These are phyloP conservation scores for Melanophora roralis DNA, from an alignment of 2,888 invertebrate genomes.

Conservation along the genomic window DNA sequence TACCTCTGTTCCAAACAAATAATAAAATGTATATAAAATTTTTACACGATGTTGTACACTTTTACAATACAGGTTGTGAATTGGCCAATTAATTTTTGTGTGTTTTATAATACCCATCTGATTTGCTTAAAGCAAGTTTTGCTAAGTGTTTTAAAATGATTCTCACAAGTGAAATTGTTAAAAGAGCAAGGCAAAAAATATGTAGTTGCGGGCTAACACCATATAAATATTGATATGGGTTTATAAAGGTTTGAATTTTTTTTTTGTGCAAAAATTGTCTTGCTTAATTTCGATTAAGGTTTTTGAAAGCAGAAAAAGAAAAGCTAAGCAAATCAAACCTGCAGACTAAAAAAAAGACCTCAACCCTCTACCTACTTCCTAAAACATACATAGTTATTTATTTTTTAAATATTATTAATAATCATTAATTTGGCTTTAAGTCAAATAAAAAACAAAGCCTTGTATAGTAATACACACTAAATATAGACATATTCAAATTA, in stretches of 20 bases:
- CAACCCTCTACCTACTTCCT: slow-evolving; percentile 31
- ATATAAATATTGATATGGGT: too few relatives aligned
- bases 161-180: too few relatives aligned
- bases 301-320: neutral
- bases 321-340: neutral
- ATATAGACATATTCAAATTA: neutral
- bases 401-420: slow-evolving; percentile 63
- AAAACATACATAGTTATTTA: slow-evolving; percentile 64
- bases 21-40: too few relatives aligned
- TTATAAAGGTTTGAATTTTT: slow-evolving; percentile 23
- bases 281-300: too few relatives aligned
- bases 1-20: too few relatives aligned
- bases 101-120: neutral
- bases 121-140: neutral
- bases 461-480: slow-evolving; percentile 34
- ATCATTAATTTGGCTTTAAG: slow-evolving; percentile 62
- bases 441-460: slow-evolving; percentile 63
- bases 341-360: neutral
- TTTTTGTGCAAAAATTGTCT: neutral
- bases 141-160: too few relatives aligned
- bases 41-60: too few relatives aligned
- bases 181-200: too few relatives aligned
- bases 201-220: too few relatives aligned
- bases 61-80: too few relatives aligned
- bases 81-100: slow-evolving; percentile 13